Evolutionary conservation across 2,797 vertebrate species (phyloP), one percentile per base, ranked within the genome.

Genomic region (Agapornis canus): DNA sequence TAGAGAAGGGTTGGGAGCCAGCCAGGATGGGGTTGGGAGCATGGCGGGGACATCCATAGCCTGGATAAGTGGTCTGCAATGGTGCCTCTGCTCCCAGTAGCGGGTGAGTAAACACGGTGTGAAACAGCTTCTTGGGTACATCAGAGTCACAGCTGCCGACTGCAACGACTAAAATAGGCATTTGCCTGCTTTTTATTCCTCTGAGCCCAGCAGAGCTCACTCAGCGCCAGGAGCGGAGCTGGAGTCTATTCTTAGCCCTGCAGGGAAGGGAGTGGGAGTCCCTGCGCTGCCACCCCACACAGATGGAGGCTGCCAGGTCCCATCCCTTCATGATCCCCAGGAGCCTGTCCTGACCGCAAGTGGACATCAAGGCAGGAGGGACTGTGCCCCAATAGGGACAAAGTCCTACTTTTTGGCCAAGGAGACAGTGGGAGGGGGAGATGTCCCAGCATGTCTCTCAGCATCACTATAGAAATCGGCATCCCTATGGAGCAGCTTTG

Each of bases 111-210:
- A 97, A 91, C 93, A 89, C 2, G 0, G 23, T 27, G 64, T 3
- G 23, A 72, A 83, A 85, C 89, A 1, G 1, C 87, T 97, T 56
- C 82, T 92, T 69, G 90, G 82, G 91, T 84, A 57, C 88, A 94
- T 86, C 66, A 52, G 63, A 96, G 92, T 90, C 94, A 93, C 95
- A 96, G 92, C 95, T 96, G 95, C 89, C 6, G 77, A 94, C 85
- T 96, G 95, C 96, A 95, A 91, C 3, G 22, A 83, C 96, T 97
- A 96, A 96, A 97, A 95, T 96, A 97, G 92, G 84, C 49, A 0
- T 91, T 94, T 93, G 86, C 92, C 91, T 96, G 94, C 94, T 96
- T 97, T 97, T 96, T 94, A 97, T 96, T 97, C 91, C 92, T 96
- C 82, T 1, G 35, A 95, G 94, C 94, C 96, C 92, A 75, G 89